Evolutionary conservation across 1,140 invertebrate genomes (phyloP), one percentile per base, ranked within the genome.

Genomic region (Papilio helenus): DNA sequence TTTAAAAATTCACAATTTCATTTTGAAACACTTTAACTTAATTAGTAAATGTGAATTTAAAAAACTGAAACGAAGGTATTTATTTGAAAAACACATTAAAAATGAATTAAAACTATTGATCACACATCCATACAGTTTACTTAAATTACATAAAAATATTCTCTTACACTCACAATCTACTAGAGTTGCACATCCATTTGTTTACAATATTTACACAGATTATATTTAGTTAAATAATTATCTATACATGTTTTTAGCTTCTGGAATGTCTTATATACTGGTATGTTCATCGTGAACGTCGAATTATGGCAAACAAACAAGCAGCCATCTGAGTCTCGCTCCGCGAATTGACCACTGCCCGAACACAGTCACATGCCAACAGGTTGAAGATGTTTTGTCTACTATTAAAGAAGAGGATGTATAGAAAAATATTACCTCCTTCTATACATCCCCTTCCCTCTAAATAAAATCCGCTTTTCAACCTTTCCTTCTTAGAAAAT

Each of bases 201-300:
- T 80, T 29, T 82, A 82, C 81, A 82, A 65, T 82, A 82, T 82
- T 74, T 82, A 82, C 81, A 82, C 61, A 46, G 61, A 42, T 58
- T 72, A 58, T 26, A 73, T 44, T 73, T 73, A 55, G 9, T 73
- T 78, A 29, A 71, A 42, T 46, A 71, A 44, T 46, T 42, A 77
- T 65, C 51, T 55, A 51, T 65, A 78, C 58, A 34, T 42, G 65
- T 46, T 26, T 77, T 20, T 14, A 79, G 29, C 20, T 58, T 46
- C 12, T 72, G 72, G 46, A 58, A 49, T 79, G 76, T 95, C 9
- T 61, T 14, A 3, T 20, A 10, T 61, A 34, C 34, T 65, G 8
- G 10, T 7, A 5, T 29, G 23, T 29, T 12, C 26, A 8, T 68
- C 14, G 4, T 68, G 14, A 29, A 29, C 61, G 9, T 26, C 10